Conservation (phyloP, 2,888 invertebrate genomes). For the Parasteatoda lunata region DNA sequence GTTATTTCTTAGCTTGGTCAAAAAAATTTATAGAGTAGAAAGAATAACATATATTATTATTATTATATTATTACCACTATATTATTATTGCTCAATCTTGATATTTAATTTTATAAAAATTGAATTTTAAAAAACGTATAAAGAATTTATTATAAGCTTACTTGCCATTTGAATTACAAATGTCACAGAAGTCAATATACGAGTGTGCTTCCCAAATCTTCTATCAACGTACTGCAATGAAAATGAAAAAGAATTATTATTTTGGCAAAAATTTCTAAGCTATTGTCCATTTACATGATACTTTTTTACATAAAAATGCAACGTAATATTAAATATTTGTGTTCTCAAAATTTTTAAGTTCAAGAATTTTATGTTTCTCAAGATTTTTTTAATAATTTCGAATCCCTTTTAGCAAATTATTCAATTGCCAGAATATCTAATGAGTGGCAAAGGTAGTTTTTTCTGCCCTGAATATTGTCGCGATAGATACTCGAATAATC, state of each 20-base stretch:
- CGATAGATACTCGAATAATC: no score
- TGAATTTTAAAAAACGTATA: neutral
- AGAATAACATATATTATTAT: neutral
- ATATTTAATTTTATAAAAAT: neutral
- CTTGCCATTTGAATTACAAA: conserved; percentile 82
- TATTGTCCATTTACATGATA: neutral
- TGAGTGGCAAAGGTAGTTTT: no score
- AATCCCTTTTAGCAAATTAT: neutral
- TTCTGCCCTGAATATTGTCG: no score
- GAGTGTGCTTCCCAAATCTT: conserved; percentile 85
- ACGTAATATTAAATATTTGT: neutral
- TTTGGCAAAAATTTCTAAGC: neutral
- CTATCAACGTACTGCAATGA: conserved; percentile 85
- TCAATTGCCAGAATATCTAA: no score
- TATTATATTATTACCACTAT: no score
- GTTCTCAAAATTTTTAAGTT: neutral
- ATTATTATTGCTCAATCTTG: neutral
- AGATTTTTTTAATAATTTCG: neutral
- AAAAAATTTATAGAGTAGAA: neutral
- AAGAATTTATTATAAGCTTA: neutral
- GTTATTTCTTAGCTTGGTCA: neutral
- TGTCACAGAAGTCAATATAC: conserved; percentile 86
- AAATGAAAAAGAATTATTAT: neutral
- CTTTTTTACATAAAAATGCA: neutral
- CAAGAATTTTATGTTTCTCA: neutral